These are phyloP conservation scores for Eulemur rubriventer DNA, from an alignment of 2,797 vertebrate species.

Conservation along the genomic window DNA sequence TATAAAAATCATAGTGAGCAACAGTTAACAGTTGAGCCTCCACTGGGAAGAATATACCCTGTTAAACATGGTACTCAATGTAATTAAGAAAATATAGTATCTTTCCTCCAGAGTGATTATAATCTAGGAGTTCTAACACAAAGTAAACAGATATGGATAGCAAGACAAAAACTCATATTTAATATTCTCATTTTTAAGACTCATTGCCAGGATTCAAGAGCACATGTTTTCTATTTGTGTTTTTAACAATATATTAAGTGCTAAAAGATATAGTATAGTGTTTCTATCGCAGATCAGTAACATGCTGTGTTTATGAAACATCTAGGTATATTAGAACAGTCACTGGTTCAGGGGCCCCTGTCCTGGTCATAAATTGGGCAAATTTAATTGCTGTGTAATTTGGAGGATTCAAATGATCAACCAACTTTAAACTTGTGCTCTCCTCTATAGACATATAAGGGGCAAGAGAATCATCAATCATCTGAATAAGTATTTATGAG, in stretches of 20 bases:
- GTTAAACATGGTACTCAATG: background rate
- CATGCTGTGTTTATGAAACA: background rate
- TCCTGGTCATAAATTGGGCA: background rate
- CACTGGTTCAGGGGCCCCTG: background rate
- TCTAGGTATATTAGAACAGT: background rate
- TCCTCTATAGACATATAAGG: background rate
- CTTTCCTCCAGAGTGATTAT: background rate
- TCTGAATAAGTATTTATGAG: constrained; percentile 14
- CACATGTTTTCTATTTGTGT: background rate
- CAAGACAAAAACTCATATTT: background rate
- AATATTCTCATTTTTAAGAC: constrained; percentile 20
- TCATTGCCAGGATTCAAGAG: background rate
- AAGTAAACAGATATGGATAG: background rate
- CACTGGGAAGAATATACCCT: background rate
- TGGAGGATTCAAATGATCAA: background rate
- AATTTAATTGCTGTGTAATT: background rate
- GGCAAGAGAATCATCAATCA: background rate
- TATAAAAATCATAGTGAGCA: background rate
- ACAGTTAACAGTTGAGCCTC: background rate
- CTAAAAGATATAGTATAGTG: background rate
- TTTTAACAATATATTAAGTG: background rate
- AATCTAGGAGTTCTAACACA: background rate
- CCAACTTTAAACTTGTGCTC: background rate
- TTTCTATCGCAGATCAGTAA: background rate
- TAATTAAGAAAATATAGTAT: background rate